These are phyloP conservation scores for Lathronympha strigana DNA, from an alignment of 2,888 invertebrate species.

Conservation along the genomic window DNA sequence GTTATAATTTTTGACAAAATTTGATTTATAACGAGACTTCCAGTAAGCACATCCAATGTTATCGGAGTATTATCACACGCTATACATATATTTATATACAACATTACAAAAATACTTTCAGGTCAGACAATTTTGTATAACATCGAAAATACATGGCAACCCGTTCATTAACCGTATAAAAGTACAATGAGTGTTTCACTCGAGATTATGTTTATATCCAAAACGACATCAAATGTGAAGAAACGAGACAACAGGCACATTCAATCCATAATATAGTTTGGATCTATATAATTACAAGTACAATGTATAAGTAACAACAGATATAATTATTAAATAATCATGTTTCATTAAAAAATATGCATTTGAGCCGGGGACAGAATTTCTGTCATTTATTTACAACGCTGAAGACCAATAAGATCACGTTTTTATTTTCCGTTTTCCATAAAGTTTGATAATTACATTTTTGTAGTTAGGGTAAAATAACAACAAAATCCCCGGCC, in stretches of 20 bases:
- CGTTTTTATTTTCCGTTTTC: too few species aligned
- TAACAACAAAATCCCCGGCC: too few species aligned
- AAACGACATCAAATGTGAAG: constrained; percentile 47
- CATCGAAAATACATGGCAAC: constrained; percentile 73
- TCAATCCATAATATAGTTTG: constrained; percentile 33
- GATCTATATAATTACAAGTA: constrained; percentile 11
- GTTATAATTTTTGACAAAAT: too few species aligned
- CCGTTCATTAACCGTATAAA: constrained; percentile 57
- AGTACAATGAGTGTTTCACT: constrained; percentile 50
- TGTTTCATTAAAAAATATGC: too few species aligned
- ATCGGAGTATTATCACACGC: constrained; percentile 55
- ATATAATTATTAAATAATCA: not conserved
- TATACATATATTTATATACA: constrained; percentile 49
- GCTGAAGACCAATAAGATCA: too few species aligned
- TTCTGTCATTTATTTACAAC: too few species aligned
- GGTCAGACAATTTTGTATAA: constrained; percentile 72
- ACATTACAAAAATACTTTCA: constrained; percentile 76
- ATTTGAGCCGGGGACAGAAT: too few species aligned
- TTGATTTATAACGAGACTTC: too few species aligned
- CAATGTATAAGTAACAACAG: constrained; percentile 24
- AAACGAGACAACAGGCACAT: constrained; percentile 44
- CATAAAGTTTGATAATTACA: too few species aligned
- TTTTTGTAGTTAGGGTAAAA: too few species aligned
- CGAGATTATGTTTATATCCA: constrained; percentile 35
- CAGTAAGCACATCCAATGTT: constrained; percentile 14